Evolutionary conservation across 2,888 invertebrate species (phyloP).

Genomic region (Cataglyphis altisquamis): DNA sequence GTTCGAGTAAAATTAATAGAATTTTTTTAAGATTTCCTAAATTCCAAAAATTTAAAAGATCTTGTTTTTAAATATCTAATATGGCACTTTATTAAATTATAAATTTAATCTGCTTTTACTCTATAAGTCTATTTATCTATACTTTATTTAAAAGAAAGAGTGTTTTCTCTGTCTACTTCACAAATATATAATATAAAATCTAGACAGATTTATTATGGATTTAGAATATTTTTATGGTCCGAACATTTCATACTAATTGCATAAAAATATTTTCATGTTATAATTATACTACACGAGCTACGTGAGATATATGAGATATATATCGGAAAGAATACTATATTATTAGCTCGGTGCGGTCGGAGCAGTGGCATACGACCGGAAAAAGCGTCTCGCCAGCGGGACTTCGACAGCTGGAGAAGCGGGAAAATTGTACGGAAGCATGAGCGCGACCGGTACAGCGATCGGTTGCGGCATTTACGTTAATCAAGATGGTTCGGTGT

Average conservation of each 20-base stretch:
- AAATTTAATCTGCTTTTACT: background rate
- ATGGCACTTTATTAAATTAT: background rate
- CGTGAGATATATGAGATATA: background rate
- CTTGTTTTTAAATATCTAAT: background rate
- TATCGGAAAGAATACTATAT: background rate
- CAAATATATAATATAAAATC: background rate
- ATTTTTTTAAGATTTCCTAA: background rate
- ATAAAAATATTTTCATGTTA: background rate
- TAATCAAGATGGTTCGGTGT: slow-evolving; percentile 68
- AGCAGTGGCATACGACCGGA: slow-evolving; percentile 74
- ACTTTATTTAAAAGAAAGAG: background rate
- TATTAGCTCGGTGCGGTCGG: slow-evolving; percentile 70
- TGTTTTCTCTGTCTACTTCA: background rate
- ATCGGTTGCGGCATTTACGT: slow-evolving; percentile 79
- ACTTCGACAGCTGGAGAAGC: slow-evolving; percentile 72
- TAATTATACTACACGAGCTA: background rate
- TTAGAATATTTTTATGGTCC: background rate
- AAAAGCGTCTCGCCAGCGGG: slow-evolving; percentile 73
- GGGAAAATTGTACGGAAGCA: slow-evolving; percentile 62
- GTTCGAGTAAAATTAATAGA: background rate
- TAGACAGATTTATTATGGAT: background rate
- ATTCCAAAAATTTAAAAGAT: background rate
- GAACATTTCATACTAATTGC: slow-evolving; percentile 1
- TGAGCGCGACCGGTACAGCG: slow-evolving; percentile 74
- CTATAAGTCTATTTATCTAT: background rate